Conservation (phyloP, 2,888 invertebrate species). For the Scaptomyza polygonia region DNA sequence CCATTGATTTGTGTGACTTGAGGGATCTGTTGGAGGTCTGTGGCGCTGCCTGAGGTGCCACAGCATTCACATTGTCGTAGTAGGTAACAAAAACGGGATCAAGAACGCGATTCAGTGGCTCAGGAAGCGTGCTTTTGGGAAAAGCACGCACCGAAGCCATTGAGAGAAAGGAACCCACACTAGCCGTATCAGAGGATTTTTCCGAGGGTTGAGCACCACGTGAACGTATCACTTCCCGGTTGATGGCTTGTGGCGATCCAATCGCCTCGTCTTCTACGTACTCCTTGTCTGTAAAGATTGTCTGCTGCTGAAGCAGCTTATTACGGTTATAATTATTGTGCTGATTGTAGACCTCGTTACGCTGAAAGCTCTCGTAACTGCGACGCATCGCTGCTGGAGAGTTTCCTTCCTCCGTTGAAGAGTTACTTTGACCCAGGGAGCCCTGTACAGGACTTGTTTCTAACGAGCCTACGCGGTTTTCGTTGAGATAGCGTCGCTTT, state of each 20-base stretch:
- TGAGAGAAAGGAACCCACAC: slow-evolving; percentile 92
- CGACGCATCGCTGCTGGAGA: slow-evolving; percentile 72
- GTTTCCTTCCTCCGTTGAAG: slow-evolving; percentile 79
- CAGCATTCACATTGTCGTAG: slow-evolving; percentile 86
- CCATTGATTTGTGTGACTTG: slow-evolving; percentile 58
- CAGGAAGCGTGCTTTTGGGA: slow-evolving; percentile 90
- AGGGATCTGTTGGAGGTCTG: slow-evolving; percentile 61
- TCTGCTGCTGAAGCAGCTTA: slow-evolving; percentile 81
- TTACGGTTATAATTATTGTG: slow-evolving; percentile 83
- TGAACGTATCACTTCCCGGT: slow-evolving; percentile 80
- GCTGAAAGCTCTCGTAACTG: slow-evolving; percentile 79
- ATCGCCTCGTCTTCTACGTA: slow-evolving; percentile 55
- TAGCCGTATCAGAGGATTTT: slow-evolving; percentile 85
- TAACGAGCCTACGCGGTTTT: slow-evolving; percentile 84
- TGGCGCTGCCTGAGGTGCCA: slow-evolving; percentile 51
- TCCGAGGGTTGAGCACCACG: slow-evolving; percentile 73
- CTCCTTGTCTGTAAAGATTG: slow-evolving; percentile 69
- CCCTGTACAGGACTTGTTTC: slow-evolving; percentile 79
- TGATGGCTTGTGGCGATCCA: slow-evolving; percentile 81
- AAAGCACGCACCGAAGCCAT: slow-evolving; percentile 95
- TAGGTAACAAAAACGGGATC: slow-evolving; percentile 92
- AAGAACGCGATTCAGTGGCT: slow-evolving; percentile 91
- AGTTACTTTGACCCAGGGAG: slow-evolving; percentile 57
- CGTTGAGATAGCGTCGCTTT: slow-evolving; percentile 82
- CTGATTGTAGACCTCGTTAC: slow-evolving; percentile 83